A percentile compares a stretch with the other conserved stretches of the same genome.
Conservation (phyloP, 2,888 invertebrate species). For the Caenorhabditis becei region DNA sequence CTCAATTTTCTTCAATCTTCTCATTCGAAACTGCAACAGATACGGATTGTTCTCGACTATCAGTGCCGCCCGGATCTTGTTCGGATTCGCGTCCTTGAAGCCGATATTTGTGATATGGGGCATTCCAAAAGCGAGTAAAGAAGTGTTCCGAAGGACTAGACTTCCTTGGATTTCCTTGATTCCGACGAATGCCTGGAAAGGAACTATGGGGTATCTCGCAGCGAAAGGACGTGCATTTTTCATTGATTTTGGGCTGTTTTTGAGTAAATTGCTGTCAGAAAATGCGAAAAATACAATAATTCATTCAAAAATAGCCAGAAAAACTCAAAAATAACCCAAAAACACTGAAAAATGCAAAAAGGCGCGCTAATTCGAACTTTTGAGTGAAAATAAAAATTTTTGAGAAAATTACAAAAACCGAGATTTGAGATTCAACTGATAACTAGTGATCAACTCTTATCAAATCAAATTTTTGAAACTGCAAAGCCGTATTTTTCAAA, state of each 20-base stretch:
- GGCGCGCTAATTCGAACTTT: no score
- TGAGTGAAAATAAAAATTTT: no score
- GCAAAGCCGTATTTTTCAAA: neutral
- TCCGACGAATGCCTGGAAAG: constrained; percentile 17
- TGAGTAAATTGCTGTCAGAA: no score
- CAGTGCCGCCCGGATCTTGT: neutral
- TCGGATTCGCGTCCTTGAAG: neutral
- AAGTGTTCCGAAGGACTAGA: constrained; percentile 38
- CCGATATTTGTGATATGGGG: constrained; percentile 22
- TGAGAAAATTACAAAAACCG: no score
- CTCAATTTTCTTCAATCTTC: constrained; percentile 10
- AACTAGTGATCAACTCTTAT: no score
- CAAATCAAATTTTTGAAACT: no score
- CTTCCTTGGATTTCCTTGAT: constrained; percentile 26
- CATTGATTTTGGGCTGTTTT: no score
- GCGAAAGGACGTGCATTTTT: neutral
- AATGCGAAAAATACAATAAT: no score
- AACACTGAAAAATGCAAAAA: no score
- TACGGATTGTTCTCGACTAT: constrained; percentile 22
- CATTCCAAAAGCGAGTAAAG: constrained; percentile 27
- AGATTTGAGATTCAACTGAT: no score
- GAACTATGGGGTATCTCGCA: neutral
- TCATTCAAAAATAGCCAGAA: no score
- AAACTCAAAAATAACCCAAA: no score
- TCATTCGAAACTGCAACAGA: constrained; percentile 7